Evolutionary conservation across 2,797 vertebrate species (phyloP).

Genomic region (Halcyon smyrnensis): DNA sequence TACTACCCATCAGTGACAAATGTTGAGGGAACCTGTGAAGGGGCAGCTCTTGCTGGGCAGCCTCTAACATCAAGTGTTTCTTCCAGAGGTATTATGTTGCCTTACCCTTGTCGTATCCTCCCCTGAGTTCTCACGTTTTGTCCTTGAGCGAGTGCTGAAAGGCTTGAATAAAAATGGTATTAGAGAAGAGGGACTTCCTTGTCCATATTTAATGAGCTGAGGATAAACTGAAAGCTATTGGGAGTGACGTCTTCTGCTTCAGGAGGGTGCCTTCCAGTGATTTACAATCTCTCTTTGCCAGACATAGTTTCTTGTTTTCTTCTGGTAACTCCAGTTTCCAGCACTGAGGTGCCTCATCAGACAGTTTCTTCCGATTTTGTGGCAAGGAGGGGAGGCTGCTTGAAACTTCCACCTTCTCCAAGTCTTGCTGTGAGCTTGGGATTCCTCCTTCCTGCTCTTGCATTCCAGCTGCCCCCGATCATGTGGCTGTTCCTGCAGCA

Average conservation of each 20-base stretch:
- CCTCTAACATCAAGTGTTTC: background rate
- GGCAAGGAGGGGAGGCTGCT: background rate
- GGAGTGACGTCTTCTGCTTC: background rate
- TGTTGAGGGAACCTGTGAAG: background rate
- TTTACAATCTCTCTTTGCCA: background rate
- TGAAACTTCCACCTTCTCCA: background rate
- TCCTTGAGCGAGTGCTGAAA: background rate
- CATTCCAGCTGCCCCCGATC: background rate
- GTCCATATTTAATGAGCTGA: background rate
- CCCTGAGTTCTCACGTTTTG: background rate
- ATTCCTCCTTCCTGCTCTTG: background rate
- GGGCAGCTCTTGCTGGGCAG: background rate
- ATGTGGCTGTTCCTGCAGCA: background rate
- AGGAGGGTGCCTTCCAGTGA: background rate
- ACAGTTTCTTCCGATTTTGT: background rate
- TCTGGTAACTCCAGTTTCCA: background rate
- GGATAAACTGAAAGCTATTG: background rate
- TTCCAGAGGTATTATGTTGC: background rate
- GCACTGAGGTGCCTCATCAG: background rate
- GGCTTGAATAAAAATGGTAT: background rate
- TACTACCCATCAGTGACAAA: background rate
- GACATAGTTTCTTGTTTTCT: background rate
- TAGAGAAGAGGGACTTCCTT: background rate
- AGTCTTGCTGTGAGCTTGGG: background rate
- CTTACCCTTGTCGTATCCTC: background rate